Conservation (phyloP, 1,140 invertebrate species). For the Phthorimaea operculella region DNA sequence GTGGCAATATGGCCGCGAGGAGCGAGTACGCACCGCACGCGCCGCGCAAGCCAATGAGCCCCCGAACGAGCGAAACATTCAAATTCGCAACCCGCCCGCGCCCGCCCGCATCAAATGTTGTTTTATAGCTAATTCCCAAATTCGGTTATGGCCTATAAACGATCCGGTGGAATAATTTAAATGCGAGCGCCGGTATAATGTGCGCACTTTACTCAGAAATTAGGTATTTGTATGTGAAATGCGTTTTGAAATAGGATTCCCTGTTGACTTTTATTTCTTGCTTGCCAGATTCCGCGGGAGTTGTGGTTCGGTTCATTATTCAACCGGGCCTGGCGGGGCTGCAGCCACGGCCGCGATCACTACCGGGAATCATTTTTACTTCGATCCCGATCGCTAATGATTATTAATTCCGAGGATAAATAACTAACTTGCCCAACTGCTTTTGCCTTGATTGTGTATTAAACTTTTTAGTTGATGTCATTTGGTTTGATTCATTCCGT, state of each 20-base stretch:
- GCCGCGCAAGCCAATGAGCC: slow-evolving; percentile 57
- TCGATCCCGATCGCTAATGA: not conserved
- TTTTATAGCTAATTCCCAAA: slow-evolving; percentile 69
- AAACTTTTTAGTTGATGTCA: no score
- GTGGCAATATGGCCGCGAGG: slow-evolving; percentile 31
- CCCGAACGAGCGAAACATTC: slow-evolving; percentile 57
- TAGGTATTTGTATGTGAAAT: slow-evolving; percentile 68
- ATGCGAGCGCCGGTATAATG: slow-evolving; percentile 65
- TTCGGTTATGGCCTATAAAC: slow-evolving; percentile 68
- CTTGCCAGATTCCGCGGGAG: slow-evolving; percentile 21
- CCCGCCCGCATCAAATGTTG: slow-evolving; percentile 65
- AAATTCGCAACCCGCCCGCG: slow-evolving; percentile 62
- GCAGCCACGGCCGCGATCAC: not conserved
- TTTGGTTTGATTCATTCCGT: no score
- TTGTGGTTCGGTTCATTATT: slow-evolving; percentile 21
- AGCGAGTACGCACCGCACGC: slow-evolving; percentile 42
- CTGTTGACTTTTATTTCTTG: slow-evolving; percentile 51
- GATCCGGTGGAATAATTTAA: slow-evolving; percentile 67
- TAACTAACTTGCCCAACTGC: not conserved
- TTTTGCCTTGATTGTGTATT: no score
- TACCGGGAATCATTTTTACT: slow-evolving; percentile 9
- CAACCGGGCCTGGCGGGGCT: not conserved
- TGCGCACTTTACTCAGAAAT: slow-evolving; percentile 63
- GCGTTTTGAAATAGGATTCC: slow-evolving; percentile 63
- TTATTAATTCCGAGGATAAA: not conserved